Conservation (phyloP, 1,140 invertebrate genomes). For the Heliconius nattereri region DNA sequence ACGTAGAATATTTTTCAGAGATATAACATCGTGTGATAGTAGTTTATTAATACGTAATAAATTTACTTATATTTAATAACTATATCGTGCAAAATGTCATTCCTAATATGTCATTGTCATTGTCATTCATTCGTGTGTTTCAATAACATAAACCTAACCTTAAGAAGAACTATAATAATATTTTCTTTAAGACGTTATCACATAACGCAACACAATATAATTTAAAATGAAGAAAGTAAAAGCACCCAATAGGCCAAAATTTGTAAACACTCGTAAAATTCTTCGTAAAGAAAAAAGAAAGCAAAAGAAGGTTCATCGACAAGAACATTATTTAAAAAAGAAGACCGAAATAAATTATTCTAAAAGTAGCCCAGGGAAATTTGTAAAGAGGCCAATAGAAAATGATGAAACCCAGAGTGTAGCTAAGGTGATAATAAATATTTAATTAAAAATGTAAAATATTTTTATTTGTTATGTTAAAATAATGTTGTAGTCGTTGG, state of each 20-base stretch:
- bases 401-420: conserved; percentile 28
- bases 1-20: neutral
- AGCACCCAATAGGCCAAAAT: conserved; percentile 42
- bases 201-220: no score
- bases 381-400: conserved; percentile 59
- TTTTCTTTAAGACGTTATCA: neutral
- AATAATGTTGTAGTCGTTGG: no score
- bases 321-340: conserved; percentile 70
- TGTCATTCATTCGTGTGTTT: conserved; percentile 32
- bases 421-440: conserved; percentile 46
- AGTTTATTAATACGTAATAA: no score
- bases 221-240: conserved; percentile 63
- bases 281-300: conserved; percentile 67
- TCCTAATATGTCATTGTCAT: conserved; percentile 10
- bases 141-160: conserved; percentile 13
- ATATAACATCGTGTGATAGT: neutral
- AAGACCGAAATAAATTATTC: conserved; percentile 45
- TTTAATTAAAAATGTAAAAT: neutral
- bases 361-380: conserved; percentile 51
- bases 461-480: no score
- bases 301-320: conserved; percentile 64
- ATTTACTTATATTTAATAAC: no score
- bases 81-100: neutral
- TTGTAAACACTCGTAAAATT: conserved; percentile 62
- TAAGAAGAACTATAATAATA: neutral